A percentile compares a stretch with the other conserved stretches of the same genome.
These are phyloP conservation scores for Lagorchestes hirsutus DNA, from an alignment of 2,797 vertebrate species.

Conservation along the genomic window DNA sequence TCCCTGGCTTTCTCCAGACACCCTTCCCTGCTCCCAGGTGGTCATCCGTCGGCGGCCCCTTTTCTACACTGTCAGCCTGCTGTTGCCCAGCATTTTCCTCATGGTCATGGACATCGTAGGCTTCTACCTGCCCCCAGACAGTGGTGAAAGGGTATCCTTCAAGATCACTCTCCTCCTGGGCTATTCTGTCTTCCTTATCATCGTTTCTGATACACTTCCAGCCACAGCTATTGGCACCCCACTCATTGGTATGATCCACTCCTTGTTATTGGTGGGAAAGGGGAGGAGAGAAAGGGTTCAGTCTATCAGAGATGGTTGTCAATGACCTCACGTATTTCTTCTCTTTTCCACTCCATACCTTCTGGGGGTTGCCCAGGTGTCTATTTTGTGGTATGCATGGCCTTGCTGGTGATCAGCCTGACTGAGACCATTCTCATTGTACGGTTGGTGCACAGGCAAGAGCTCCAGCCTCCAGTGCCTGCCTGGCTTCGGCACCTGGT, in stretches of 20 bases:
- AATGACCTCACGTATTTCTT: background rate
- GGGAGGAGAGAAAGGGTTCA: background rate
- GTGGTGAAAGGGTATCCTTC: slow-evolving; percentile 97
- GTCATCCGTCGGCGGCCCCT: slow-evolving; percentile 96
- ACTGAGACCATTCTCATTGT: slow-evolving; percentile 97
- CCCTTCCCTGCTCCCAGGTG: slow-evolving; percentile 85
- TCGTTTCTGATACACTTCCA: slow-evolving; percentile 95
- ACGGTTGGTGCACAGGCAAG: slow-evolving; percentile 95
- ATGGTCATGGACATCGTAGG: slow-evolving; percentile 98
- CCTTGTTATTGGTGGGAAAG: background rate
- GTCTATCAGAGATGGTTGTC: accelerated
- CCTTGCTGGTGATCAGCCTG: slow-evolving; percentile 96
- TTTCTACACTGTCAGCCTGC: slow-evolving; percentile 95
- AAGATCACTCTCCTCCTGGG: slow-evolving; percentile 98
- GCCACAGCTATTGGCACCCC: slow-evolving; percentile 97
- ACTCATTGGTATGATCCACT: slow-evolving; percentile 90
- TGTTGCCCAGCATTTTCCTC: slow-evolving; percentile 97
- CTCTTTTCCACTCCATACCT: background rate
- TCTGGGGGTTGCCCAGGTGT: slow-evolving; percentile 85
- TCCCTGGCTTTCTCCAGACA: background rate
- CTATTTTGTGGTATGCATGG: slow-evolving; percentile 99
- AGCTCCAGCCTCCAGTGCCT: slow-evolving; percentile 94
- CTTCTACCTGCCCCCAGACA: slow-evolving; percentile 97
- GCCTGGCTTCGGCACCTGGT: slow-evolving; percentile 92
- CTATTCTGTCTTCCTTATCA: slow-evolving; percentile 99